phyloP scores from a whole-genome alignment of 2,797 vertebrate species.

The Labroides dimidiatus region DNA sequence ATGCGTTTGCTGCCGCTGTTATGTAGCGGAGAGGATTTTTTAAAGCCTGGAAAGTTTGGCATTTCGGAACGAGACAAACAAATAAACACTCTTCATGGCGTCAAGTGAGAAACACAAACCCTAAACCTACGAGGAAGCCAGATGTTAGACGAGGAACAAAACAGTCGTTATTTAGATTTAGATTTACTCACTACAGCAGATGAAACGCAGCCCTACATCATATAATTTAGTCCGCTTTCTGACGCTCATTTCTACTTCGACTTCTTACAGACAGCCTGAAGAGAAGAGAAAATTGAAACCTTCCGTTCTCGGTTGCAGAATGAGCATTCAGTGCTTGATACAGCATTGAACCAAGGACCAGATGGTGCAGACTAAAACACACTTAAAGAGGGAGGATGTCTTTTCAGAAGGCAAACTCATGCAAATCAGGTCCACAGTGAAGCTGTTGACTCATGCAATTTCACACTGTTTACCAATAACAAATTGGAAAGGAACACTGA shows the following conservation, averaged over 20 bases:
- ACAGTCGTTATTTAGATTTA: constrained; percentile 65
- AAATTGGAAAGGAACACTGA: constrained; percentile 77
- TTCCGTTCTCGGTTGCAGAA: constrained; percentile 57
- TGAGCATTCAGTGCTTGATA: constrained; percentile 58
- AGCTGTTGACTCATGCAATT: constrained; percentile 76
- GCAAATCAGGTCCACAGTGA: constrained; percentile 75
- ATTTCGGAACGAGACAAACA: constrained; percentile 64
- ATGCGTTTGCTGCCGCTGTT: constrained; percentile 60
- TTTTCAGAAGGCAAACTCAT: constrained; percentile 72
- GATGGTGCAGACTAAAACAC: constrained; percentile 73
- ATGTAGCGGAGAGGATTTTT: constrained; percentile 56
- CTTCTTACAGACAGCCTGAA: constrained; percentile 43
- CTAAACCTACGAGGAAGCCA: constrained; percentile 49
- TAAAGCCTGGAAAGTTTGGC: constrained; percentile 66
- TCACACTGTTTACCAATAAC: constrained; percentile 82
- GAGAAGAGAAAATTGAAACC: constrained; percentile 73
- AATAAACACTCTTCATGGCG: constrained; percentile 63
- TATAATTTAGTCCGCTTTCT: constrained; percentile 58
- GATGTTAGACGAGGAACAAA: constrained; percentile 65
- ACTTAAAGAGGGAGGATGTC: constrained; percentile 72
- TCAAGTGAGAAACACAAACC: constrained; percentile 52
- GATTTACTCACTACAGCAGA: constrained; percentile 57
- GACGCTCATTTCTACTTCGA: constrained; percentile 42
- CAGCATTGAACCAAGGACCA: constrained; percentile 68
- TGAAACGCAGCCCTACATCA: constrained; percentile 57